These are phyloP conservation scores for Cyclophora albipunctata DNA, from an alignment of 2,888 invertebrate genomes.

Conservation along the genomic window DNA sequence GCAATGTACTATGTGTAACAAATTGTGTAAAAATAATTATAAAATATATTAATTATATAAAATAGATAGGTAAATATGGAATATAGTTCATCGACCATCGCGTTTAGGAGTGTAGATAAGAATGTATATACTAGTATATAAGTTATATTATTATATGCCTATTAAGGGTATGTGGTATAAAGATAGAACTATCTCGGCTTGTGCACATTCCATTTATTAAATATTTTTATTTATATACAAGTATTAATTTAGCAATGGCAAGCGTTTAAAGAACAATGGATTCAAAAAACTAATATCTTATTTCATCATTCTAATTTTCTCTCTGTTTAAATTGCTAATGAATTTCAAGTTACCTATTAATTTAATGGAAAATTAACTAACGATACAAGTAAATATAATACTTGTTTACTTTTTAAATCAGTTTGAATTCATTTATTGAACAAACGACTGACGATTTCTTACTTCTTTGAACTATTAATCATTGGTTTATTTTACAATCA, in stretches of 20 bases:
- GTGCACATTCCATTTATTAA: conserved; percentile 51
- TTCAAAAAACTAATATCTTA: conserved; percentile 1
- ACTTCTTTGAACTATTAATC: no score
- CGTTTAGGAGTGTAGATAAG: conserved; percentile 57
- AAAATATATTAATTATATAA: conserved; percentile 26
- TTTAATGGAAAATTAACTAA: no score
- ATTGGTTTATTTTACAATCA: no score
- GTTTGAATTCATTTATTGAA: no score
- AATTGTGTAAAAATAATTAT: conserved; percentile 57
- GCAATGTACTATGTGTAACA: conserved; percentile 66
- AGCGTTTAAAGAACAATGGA: conserved; percentile 30
- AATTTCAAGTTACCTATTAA: no score
- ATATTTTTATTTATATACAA: conserved; percentile 70
- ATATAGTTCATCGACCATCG: conserved; percentile 66
- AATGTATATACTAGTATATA: conserved; percentile 61
- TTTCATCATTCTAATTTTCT: no score
- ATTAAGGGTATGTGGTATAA: conserved; percentile 71
- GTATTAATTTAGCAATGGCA: conserved; percentile 66
- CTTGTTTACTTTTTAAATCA: no score
- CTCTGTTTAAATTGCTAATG: no score
- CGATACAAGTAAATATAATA: no score
- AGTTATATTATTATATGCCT: conserved; percentile 45
- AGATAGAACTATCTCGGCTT: conserved; percentile 70
- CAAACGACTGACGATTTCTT: no score
- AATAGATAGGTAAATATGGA: conserved; percentile 68